phyloP scores from a whole-genome alignment of 2,888 invertebrate species.

The Luffia ferchaultella region DNA sequence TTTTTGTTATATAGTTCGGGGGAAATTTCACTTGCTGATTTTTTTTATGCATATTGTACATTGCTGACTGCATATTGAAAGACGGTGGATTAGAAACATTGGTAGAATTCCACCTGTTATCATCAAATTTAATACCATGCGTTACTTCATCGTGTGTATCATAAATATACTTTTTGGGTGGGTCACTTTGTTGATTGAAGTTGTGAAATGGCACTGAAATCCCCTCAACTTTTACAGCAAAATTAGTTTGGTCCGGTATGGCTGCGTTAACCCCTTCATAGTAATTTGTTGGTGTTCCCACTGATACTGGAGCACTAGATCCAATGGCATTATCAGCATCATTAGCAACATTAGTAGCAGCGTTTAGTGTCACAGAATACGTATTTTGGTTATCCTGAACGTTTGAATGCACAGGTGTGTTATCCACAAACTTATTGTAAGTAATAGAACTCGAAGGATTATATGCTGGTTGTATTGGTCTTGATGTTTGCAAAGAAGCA shows the following conservation, averaged over 20 bases:
- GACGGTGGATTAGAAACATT: conserved; percentile 14
- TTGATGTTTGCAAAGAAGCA: not conserved
- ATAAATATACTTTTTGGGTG: conserved; percentile 19
- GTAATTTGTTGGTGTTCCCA: conserved; percentile 30
- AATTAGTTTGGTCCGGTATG: conserved; percentile 58
- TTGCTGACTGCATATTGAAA: not conserved
- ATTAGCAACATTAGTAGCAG: conserved; percentile 42
- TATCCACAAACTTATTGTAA: conserved; percentile 25
- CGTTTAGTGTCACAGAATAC: conserved; percentile 45
- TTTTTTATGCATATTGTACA: not conserved
- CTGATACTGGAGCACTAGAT: conserved; percentile 42
- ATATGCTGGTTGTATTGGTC: not conserved
- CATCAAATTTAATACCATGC: conserved; percentile 27
- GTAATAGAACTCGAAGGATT: conserved; percentile 23
- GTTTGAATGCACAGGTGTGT: conserved; percentile 28
- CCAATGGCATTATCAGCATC: conserved; percentile 38
- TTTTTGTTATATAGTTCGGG: not conserved
- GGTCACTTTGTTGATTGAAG: conserved; percentile 32
- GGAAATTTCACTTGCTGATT: not conserved
- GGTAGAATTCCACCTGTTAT: conserved; percentile 49
- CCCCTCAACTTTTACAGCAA: conserved; percentile 57
- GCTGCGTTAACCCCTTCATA: conserved; percentile 39
- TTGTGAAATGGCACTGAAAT: conserved; percentile 34
- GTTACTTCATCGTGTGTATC: conserved; percentile 24
- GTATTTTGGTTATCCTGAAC: conserved; percentile 29